Evolutionary conservation across 2,888 invertebrate species (phyloP).

Genomic region (Dynastes hyllus): DNA sequence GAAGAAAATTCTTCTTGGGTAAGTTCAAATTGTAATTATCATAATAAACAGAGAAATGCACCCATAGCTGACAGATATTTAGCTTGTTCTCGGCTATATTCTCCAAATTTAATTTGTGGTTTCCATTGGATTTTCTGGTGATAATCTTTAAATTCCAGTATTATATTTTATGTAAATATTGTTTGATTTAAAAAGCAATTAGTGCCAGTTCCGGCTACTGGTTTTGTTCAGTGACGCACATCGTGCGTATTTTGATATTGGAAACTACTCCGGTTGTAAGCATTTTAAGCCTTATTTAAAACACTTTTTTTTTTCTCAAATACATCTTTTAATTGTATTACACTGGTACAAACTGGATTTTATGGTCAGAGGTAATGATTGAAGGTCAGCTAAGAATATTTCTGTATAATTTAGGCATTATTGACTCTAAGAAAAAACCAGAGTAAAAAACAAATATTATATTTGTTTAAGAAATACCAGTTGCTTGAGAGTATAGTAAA

Average conservation of each 20-base stretch:
- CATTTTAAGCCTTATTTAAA: neutral
- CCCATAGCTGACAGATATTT: too few relatives aligned
- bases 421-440: neutral
- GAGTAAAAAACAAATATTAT: too few relatives aligned
- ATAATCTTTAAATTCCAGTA: neutral
- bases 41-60: too few relatives aligned
- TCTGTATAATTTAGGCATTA: neutral
- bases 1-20: slow-evolving; percentile 89
- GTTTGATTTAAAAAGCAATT: neutral
- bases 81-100: too few relatives aligned
- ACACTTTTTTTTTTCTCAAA: neutral
- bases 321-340: slow-evolving; percentile 10
- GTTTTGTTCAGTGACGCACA: neutral
- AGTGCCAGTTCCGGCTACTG: slow-evolving; percentile 1
- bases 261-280: neutral
- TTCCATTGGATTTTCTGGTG: too few relatives aligned
- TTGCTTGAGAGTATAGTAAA: too few relatives aligned
- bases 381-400: neutral
- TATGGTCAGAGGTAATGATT: neutral
- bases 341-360: neutral
- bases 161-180: neutral
- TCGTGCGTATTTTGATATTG: neutral
- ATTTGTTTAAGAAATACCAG: too few relatives aligned
- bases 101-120: too few relatives aligned
- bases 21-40: slow-evolving; percentile 57